phyloP scores from a whole-genome alignment of 2,113 vertebrate genomes.

The Heterotis niloticus region DNA sequence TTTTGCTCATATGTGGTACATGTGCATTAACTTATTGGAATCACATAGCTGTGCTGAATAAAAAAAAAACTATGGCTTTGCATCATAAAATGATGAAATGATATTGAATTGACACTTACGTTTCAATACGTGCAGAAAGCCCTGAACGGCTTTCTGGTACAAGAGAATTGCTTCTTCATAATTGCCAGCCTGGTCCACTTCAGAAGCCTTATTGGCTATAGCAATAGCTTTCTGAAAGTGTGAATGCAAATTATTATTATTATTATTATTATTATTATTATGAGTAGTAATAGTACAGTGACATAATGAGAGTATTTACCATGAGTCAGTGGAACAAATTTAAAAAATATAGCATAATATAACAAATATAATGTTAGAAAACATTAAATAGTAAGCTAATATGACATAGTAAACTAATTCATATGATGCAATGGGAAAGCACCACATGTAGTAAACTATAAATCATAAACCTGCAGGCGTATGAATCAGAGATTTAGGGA shows the following conservation, averaged over 20 bases:
- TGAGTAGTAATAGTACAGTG: neutral
- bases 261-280: neutral
- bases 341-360: too few species aligned
- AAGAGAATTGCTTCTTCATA: constrained; percentile 85
- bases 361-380: too few species aligned
- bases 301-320: neutral
- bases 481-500: neutral
- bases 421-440: neutral
- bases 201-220: constrained; percentile 81
- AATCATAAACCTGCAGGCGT: neutral
- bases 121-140: constrained; percentile 89
- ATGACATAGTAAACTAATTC: too few species aligned
- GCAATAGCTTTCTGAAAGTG: constrained; percentile 89
- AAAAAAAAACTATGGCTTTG: neutral
- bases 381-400: too few species aligned
- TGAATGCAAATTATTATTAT: neutral
- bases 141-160: constrained; percentile 90
- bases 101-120: constrained; percentile 66
- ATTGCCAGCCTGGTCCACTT: constrained; percentile 86
- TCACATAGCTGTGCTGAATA: too few species aligned
- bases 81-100: neutral
- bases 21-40: too few species aligned
- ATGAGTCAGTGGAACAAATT: too few species aligned
- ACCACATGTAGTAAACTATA: neutral
- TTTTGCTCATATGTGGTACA: neutral